Evolutionary conservation across 2,113 vertebrate species (phyloP).

Genomic region (Haplochromis burtoni): DNA sequence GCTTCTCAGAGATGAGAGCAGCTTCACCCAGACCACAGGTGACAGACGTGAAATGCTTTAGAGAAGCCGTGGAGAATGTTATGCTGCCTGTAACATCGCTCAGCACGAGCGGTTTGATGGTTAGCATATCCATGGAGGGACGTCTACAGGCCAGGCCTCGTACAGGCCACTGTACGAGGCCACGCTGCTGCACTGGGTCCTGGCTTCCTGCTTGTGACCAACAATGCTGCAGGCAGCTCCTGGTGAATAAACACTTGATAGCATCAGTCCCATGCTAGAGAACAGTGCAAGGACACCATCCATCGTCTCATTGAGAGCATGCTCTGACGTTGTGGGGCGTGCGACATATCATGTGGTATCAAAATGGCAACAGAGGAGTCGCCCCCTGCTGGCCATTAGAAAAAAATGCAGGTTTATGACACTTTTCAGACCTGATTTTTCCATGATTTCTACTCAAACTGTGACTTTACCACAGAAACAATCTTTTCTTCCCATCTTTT

Average conservation of each 20-base stretch:
- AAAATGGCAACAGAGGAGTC: neutral
- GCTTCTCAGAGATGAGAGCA: neutral
- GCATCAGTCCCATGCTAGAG: neutral
- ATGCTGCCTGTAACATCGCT: neutral
- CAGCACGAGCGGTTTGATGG: neutral
- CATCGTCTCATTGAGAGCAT: fast-evolving
- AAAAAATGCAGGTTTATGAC: neutral
- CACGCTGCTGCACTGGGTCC: neutral
- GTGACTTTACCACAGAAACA: neutral
- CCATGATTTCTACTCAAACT: neutral
- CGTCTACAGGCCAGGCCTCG: neutral
- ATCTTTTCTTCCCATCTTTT: fast-evolving
- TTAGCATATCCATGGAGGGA: neutral
- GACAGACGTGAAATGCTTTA: neutral
- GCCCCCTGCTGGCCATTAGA: neutral
- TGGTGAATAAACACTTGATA: neutral
- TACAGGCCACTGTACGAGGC: fast-evolving
- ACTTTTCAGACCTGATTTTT: neutral
- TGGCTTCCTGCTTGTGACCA: neutral
- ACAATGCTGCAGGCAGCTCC: neutral
- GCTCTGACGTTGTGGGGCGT: neutral
- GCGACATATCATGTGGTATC: neutral
- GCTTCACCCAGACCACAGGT: neutral
- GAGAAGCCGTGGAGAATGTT: neutral
- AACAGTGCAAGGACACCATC: neutral